A percentile compares a stretch with the other conserved stretches of the same genome.
Evolutionary conservation across 2,113 vertebrate species (phyloP).

Genomic region (Spilogale gracilis): DNA sequence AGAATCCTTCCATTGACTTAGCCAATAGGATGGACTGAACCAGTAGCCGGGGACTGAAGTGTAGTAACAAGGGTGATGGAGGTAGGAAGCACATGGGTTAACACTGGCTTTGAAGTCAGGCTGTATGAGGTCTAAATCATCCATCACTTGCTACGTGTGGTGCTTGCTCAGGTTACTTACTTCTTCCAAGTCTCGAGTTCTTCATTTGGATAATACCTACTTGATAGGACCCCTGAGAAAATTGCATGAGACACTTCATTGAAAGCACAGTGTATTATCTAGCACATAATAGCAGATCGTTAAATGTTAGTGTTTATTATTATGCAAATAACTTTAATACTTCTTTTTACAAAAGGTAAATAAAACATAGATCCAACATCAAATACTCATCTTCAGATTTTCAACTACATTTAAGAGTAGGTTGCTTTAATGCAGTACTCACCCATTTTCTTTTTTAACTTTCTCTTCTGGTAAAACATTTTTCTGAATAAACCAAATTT

Average conservation of each 20-base stretch:
- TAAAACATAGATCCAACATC: background rate
- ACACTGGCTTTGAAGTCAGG: background rate
- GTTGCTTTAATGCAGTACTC: background rate
- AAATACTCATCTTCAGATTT: background rate
- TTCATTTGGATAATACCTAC: background rate
- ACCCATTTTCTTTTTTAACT: background rate
- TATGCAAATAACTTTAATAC: background rate
- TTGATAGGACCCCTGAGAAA: background rate
- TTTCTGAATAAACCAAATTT: slow-evolving; percentile 10
- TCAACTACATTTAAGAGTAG: background rate
- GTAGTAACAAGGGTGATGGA: background rate
- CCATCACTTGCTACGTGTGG: background rate
- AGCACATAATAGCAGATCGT: background rate
- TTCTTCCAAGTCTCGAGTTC: background rate
- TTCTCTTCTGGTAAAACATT: background rate
- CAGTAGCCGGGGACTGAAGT: background rate
- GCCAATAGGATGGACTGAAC: background rate
- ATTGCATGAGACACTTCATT: background rate
- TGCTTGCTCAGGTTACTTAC: background rate
- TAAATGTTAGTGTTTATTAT: background rate
- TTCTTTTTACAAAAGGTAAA: background rate
- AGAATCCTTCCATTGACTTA: background rate
- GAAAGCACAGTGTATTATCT: background rate
- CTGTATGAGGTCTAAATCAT: background rate
- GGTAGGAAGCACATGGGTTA: background rate